Percentiles rank a stretch among this genome's conserved stretches.
Conservation (phyloP, 2,797 vertebrate species). For the Crenichthys baileyi region DNA sequence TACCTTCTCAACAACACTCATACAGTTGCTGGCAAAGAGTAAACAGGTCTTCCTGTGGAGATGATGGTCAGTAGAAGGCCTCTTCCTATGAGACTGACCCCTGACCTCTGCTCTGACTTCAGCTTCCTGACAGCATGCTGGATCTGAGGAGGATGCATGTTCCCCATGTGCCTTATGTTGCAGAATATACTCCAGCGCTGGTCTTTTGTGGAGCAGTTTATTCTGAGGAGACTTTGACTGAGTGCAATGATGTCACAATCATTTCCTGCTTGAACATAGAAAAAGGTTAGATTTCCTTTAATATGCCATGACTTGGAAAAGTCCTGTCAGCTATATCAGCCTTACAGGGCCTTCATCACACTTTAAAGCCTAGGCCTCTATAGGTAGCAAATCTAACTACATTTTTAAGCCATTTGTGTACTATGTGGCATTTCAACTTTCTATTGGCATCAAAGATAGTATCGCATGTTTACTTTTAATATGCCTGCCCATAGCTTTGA, state of each 20-base stretch:
- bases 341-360: background rate
- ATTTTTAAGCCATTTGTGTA: background rate
- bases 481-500: background rate
- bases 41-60: conserved; percentile 60
- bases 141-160: conserved; percentile 26
- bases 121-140: conserved; percentile 59
- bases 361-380: background rate
- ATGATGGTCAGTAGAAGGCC: conserved; percentile 28
- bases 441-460: background rate
- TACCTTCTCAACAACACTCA: conserved; percentile 10
- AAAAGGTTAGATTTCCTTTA: background rate
- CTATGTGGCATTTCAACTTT: background rate
- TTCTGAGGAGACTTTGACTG: background rate
- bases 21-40: conserved; percentile 4
- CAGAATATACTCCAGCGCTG: too few relatives aligned
- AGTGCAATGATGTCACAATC: background rate
- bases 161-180: background rate
- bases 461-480: background rate
- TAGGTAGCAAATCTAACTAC: background rate
- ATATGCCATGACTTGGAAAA: background rate
- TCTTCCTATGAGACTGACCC: conserved; percentile 80
- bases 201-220: background rate
- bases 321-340: background rate
- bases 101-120: conserved; percentile 50
- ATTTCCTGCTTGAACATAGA: too few relatives aligned